Base-by-base conservation (phyloP, 1,140 invertebrate genomes). In the Cotesia chilonis region DNA sequence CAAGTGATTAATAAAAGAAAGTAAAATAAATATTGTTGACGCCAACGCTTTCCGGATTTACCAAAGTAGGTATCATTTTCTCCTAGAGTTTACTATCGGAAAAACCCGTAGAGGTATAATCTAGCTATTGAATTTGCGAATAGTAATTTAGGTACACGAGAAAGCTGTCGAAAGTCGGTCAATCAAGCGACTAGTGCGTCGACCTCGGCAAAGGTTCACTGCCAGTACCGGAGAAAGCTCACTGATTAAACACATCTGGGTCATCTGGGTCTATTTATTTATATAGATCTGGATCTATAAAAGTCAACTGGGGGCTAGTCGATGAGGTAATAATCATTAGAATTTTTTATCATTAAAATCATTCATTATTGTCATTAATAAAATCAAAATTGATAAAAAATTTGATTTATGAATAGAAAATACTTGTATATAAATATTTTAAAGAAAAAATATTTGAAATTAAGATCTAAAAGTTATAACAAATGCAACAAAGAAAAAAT, bases 141-240 rank as follows among this genome's bases (percentile, higher is more conserved):
- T 55, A 55, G 41, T 51, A 28, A 28, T 14, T 28, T 70, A 66
- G 52, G 61, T 38, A 52, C 35, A 36, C 37, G 79, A 80, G 83
- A 84, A 83, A 82, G 81, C 77, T 47, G 69, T 77, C 76, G 80
- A 83, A 84, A 84, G 82, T 84, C 81, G 82, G 82, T 82, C 80
- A 76, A 69, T 66, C 37, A 59, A 59, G 20, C 20, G 61, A 28
- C 52, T n/a, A 51, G 80, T 80, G 68, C 77, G 77, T 77, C 72
- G 81, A 83, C 76, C 77, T 72, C 65, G 54, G 72, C 74, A 14
- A 59, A 69, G 80, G 78, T 81, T 51, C 80, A 81, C 79, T 82
- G 80, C 74, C 80, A 80, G 71, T 77, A 77, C 71, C 76, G 74
- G 82, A 81, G 82, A 83, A 82, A 82, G 80, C 77, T 28, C 20